Conservation (phyloP, 92 coral and sea anemone genomes). For the Desmophyllum pertusum region DNA sequence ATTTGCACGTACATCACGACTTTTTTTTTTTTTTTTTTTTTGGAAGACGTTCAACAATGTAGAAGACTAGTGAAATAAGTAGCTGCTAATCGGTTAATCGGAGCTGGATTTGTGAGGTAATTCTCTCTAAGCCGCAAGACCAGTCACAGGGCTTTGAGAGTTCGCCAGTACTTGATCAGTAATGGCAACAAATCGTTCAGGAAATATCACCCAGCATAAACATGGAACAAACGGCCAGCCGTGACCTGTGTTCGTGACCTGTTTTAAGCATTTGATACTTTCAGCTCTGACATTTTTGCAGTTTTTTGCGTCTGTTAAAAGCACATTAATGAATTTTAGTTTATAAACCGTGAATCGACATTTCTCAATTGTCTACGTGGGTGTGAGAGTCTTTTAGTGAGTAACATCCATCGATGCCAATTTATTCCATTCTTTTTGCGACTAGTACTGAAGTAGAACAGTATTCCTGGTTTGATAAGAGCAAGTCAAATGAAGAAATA, state of each 20-base stretch:
- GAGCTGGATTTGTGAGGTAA: not conserved
- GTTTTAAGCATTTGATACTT: too few relatives aligned
- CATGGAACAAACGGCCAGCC: not conserved
- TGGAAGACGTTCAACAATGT: not conserved
- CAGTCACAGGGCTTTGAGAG: not conserved
- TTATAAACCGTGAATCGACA: not conserved
- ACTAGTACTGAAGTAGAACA: too few relatives aligned
- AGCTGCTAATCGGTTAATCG: not conserved
- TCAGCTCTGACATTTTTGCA: too few relatives aligned
- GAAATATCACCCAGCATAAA: not conserved
- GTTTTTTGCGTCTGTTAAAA: not conserved
- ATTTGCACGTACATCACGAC: not conserved
- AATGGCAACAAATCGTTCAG: not conserved
- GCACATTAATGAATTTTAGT: not conserved
- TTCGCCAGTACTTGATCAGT: too few relatives aligned
- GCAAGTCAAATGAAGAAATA: too few relatives aligned
- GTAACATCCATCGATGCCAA: not conserved
- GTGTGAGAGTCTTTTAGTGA: not conserved
- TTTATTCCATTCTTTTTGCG: too few relatives aligned
- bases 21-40: too few relatives aligned
- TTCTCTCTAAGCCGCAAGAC: not conserved
- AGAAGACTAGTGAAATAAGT: not conserved
- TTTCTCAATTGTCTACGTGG: not conserved
- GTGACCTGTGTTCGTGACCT: not conserved
- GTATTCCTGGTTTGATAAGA: too few relatives aligned